Base-by-base conservation (phyloP, 1,140 invertebrate species). In the Heliconius hewitsoni region DNA sequence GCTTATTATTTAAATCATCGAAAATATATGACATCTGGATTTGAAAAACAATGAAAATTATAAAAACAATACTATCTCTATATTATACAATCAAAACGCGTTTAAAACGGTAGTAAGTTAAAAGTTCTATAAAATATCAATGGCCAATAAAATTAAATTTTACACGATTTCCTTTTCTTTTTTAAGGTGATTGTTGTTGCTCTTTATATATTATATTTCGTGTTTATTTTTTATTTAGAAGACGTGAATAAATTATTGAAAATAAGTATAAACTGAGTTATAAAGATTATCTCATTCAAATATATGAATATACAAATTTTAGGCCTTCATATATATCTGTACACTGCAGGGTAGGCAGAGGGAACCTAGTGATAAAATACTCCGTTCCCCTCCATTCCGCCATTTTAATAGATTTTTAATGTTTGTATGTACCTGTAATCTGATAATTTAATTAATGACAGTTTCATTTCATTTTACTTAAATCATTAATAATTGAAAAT, bases 81-180 rank as follows among this genome's bases (percentile, higher is more conserved):
- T 27, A 66, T 30, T 66, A 66, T 66, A 66, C 23, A 66, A 66
- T 13, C 60, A 30, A 66, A 30, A 13, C 60, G 60, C 11, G 60
- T 66, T 27, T 66, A 66, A 27, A 66, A 66, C 27, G 60, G 60
- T 66, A 66, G 60, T 66, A 66, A 27, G 60, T 66, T 72, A 72
- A 46, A 46, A 72, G 37, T 42, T n/a, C 23, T 46, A 27, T 71
- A 72, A 74, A 75, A 57, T 74, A 84, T 70, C 74, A 76, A 76
- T 76, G 74, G 74, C 19, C 30, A 23, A 66, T 76, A 76, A 76
- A 76, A 66, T 60, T 66, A 23, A 70, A 60, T 66, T 66, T 76
- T 70, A 66, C 57, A 16, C 37, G 23, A 34, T 76, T 39, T 76
- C 74, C 57, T 76, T 0, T 50, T n/a, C 19, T 37, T 70, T 76